Percentiles rank a stretch among this genome's conserved stretches.
These are phyloP conservation scores for Antechinus stuartii DNA, from an alignment of 2,113 vertebrate species.

Conservation along the genomic window DNA sequence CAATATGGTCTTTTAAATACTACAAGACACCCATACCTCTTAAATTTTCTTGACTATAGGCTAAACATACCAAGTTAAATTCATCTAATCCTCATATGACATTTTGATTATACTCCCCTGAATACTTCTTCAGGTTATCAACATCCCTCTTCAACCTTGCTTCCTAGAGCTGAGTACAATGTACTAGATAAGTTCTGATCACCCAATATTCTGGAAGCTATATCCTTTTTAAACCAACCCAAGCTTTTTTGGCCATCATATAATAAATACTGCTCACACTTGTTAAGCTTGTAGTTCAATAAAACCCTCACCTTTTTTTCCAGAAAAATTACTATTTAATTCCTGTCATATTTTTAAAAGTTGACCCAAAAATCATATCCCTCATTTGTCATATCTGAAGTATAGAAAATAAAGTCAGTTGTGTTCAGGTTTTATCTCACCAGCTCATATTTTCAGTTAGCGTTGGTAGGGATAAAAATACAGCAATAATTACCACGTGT, in stretches of 20 bases:
- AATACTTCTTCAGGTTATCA: neutral
- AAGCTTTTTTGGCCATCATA: neutral
- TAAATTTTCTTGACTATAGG: neutral
- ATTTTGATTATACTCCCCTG: neutral
- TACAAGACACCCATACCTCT: neutral
- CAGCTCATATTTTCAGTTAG: conserved; percentile 32
- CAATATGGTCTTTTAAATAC: too few species aligned
- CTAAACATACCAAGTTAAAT: neutral
- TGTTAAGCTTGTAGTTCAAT: neutral
- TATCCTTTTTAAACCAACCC: neutral
- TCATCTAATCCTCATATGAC: neutral
- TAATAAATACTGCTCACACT: neutral
- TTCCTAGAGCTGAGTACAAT: neutral
- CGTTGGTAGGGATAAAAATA: conserved; percentile 10
- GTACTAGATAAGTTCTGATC: neutral
- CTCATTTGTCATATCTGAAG: conserved; percentile 34
- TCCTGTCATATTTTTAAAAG: neutral
- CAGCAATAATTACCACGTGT: neutral
- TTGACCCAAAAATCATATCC: conserved; percentile 2
- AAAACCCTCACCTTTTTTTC: neutral
- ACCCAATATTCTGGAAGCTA: neutral
- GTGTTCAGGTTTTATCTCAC: neutral
- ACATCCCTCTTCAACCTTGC: neutral
- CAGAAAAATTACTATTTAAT: neutral
- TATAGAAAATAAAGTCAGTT: conserved; percentile 8